Percentiles rank a stretch among this genome's conserved stretches.
These are phyloP conservation scores for Invenusta paracnida DNA, from an alignment of 2,888 invertebrate species.

Conservation along the genomic window DNA sequence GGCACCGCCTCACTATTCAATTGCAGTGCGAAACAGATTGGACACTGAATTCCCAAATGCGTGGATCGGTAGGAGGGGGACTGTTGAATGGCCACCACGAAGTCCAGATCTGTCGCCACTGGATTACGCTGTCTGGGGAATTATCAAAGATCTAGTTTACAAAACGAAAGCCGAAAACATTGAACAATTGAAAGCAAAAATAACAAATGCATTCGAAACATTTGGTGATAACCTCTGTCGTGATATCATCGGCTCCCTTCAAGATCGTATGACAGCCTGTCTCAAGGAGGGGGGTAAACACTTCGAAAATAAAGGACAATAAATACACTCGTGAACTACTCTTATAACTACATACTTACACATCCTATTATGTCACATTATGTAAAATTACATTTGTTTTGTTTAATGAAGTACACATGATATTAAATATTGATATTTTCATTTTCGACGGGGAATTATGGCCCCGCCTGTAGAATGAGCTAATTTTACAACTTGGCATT, in stretches of 20 bases:
- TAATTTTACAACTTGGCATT: too few species aligned
- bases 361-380: neutral
- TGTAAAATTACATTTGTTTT: slow-evolving; percentile 24
- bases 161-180: slow-evolving; percentile 17
- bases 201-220: slow-evolving; percentile 8
- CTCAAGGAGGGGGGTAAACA: slow-evolving; percentile 23
- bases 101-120: slow-evolving; percentile 19
- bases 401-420: neutral
- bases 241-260: slow-evolving; percentile 12
- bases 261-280: slow-evolving; percentile 1
- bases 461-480: too few species aligned
- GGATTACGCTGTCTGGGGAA: slow-evolving; percentile 17
- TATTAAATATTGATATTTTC: neutral
- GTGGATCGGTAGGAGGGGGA: slow-evolving; percentile 5
- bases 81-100: slow-evolving; percentile 6
- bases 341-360: neutral
- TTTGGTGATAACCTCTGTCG: slow-evolving; percentile 14
- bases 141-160: slow-evolving; percentile 8
- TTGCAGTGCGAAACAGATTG: slow-evolving; percentile 23
- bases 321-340: slow-evolving; percentile 23
- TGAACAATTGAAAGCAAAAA: slow-evolving; percentile 11
- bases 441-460: neutral
- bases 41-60: slow-evolving; percentile 11
- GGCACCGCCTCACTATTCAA: neutral
- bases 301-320: slow-evolving; percentile 11